phyloP scores from a whole-genome alignment of 2,888 invertebrate species.

The Cremastobaeus sp. region DNA sequence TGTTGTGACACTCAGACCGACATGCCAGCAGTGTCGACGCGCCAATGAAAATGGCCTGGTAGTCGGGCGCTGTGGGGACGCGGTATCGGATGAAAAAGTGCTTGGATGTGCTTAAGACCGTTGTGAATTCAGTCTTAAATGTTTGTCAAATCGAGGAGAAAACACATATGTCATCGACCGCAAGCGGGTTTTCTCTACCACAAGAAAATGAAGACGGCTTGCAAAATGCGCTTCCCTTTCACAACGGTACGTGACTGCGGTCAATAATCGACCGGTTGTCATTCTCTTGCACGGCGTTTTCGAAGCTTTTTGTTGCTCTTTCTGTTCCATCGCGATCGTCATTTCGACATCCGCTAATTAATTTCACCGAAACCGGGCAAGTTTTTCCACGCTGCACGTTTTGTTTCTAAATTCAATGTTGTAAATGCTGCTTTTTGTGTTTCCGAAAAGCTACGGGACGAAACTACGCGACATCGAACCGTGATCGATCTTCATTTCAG shows the following conservation, averaged over 20 bases:
- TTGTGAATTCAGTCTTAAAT: conserved; percentile 55
- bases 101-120: conserved; percentile 43
- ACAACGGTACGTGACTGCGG: conserved; percentile 49
- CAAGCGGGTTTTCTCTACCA: conserved; percentile 68
- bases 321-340: too few relatives aligned
- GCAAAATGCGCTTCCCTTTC: conserved; percentile 47
- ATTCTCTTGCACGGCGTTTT: too few relatives aligned
- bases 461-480: too few relatives aligned
- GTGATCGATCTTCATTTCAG: too few relatives aligned
- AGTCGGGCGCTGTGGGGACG: conserved; percentile 1
- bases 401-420: too few relatives aligned
- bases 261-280: conserved; percentile 12
- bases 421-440: too few relatives aligned
- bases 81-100: conserved; percentile 44
- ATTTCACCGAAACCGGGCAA: too few relatives aligned
- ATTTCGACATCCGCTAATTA: too few relatives aligned
- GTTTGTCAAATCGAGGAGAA: conserved; percentile 62
- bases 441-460: too few relatives aligned
- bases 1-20: conserved; percentile 4
- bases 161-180: conserved; percentile 73
- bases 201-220: conserved; percentile 65
- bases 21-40: conserved; percentile 25
- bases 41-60: conserved; percentile 9
- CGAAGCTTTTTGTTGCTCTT: too few relatives aligned
- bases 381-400: too few relatives aligned